phyloP scores from a whole-genome alignment of 2,888 invertebrate species.

The Drosophila setosimentum region DNA sequence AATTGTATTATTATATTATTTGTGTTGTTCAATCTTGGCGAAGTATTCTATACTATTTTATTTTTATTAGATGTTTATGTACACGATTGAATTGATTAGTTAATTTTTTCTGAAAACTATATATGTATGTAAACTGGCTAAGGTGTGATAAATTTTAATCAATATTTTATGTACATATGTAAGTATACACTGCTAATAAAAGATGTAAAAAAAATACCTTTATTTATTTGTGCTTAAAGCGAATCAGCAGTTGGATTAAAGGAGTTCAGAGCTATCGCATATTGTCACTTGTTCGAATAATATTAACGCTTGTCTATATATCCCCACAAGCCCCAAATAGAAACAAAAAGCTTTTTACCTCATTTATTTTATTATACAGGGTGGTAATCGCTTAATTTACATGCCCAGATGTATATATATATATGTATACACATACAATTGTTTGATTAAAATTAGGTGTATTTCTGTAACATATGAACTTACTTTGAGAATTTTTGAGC shows the following conservation, averaged over 20 bases:
- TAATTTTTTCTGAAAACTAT: slow-evolving; percentile 27
- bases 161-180: slow-evolving; percentile 56
- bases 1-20: slow-evolving; percentile 41
- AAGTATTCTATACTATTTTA: slow-evolving; percentile 3
- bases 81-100: slow-evolving; percentile 27
- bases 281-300: no score
- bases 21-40: slow-evolving; percentile 28
- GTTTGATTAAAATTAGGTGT: background rate
- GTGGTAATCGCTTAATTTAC: slow-evolving; percentile 4
- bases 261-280: background rate
- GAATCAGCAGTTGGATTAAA: background rate
- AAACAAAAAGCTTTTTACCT: background rate
- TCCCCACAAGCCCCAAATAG: no score
- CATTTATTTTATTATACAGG: slow-evolving; percentile 20
- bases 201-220: slow-evolving; percentile 7
- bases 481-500: slow-evolving; percentile 10
- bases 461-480: slow-evolving; percentile 9
- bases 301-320: background rate
- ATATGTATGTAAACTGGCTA: slow-evolving; percentile 64
- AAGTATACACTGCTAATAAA: slow-evolving; percentile 47
- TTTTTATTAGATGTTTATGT: slow-evolving; percentile 21
- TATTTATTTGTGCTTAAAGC: background rate
- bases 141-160: slow-evolving; percentile 69
- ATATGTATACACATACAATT: slow-evolving; percentile 9
- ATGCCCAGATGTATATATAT: slow-evolving; percentile 5